Evolutionary conservation across 2,888 invertebrate species (phyloP), one percentile per base, ranked within the genome.

Genomic region (Meganola albula): DNA sequence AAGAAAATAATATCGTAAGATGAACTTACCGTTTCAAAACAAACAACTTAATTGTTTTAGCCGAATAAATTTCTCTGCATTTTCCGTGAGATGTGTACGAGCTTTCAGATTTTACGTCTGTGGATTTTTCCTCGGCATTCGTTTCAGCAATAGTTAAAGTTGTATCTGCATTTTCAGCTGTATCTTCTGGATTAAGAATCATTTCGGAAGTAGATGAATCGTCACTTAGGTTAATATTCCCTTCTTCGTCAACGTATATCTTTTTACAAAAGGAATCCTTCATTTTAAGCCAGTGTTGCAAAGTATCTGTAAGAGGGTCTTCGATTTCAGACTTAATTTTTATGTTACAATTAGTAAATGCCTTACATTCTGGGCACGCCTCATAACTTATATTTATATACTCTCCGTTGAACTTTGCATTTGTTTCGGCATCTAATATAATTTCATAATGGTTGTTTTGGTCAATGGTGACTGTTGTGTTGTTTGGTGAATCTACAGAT

Each of bases 201-300:
- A 42, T 25, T 16, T 66, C 62, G 9, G 59, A 48, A 1, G 51
- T 59, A 46, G 42, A 46, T 2, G 42, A 11, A n/a, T 71, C 65
- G 1, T 73, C 65, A 3, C 56, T 13, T 10, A 68, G 26, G 34
- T 11, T 59, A 25, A 82, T 74, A 37, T 48, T 55, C 10, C 84
- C 84, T 48, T 83, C 84, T 31, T 73, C 63, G 31, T 77, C 68
- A 0, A 84, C 73, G 7, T 55, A 23, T 16, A 85, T 48, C 24
- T 58, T 63, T 40, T 76, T 77, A 12, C 53, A 49, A 50, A 73
- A 78, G 0, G 83, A 82, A 56, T 85, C 84, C 37, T 61, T 72
- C 65, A 83, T 63, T 39, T 48, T 64, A n/a, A 82, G 42, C 84
- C 82, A 85, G 31, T 47, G 43, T 29, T 62, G 56, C 62, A 7